These are phyloP conservation scores for Tympanoctomys barrerae DNA, from an alignment of 2,797 vertebrate genomes.

Conservation along the genomic window DNA sequence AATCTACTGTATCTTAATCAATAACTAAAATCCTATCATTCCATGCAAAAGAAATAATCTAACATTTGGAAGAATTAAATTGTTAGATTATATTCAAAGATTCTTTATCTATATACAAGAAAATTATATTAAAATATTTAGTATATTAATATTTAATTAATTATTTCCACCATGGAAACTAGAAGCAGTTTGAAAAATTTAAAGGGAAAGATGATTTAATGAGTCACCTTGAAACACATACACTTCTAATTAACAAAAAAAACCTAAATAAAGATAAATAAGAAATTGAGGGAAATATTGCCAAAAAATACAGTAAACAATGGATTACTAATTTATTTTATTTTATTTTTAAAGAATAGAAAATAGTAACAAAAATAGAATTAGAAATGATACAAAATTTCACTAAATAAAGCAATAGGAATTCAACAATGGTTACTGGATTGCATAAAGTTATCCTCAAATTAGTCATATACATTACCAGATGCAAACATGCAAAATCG, in stretches of 20 bases:
- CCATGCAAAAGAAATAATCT: background rate
- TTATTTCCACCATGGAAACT: background rate
- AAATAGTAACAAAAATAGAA: too few species aligned
- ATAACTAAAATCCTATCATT: background rate
- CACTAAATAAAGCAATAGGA: too few species aligned
- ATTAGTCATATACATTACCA: too few species aligned
- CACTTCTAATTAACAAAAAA: background rate
- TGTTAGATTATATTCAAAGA: background rate
- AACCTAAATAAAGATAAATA: background rate
- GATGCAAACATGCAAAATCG: too few species aligned
- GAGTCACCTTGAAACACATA: background rate
- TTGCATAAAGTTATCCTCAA: too few species aligned
- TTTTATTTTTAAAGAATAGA: too few species aligned
- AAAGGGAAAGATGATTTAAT: background rate
- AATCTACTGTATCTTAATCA: background rate
- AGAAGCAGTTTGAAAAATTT: background rate
- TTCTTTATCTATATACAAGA: background rate
- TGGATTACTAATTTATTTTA: background rate
- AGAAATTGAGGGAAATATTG: background rate
- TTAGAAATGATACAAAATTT: too few species aligned
- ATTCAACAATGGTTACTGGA: too few species aligned
- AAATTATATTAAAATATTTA: background rate
- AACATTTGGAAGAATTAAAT: background rate
- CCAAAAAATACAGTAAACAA: background rate
- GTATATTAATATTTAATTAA: too few species aligned